Percentiles rank a stretch among this genome's conserved stretches.
Conservation (phyloP, 2,113 vertebrate genomes). For the Aegotheles bennettii region DNA sequence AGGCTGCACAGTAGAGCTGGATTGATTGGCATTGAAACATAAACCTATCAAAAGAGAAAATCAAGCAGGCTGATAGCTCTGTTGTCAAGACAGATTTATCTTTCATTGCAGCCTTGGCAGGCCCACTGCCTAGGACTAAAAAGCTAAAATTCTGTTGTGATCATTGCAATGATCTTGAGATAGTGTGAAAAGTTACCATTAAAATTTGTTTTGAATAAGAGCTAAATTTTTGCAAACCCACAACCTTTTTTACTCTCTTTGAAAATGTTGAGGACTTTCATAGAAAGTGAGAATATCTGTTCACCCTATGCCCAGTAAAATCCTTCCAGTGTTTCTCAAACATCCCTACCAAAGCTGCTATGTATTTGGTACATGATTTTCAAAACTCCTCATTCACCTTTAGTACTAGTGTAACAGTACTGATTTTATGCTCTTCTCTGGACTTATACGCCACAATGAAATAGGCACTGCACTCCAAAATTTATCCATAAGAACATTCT, state of each 20-base stretch:
- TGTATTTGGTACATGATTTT: not conserved
- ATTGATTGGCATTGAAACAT: constrained; percentile 38
- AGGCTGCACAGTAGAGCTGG: not conserved
- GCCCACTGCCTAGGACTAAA: constrained; percentile 1
- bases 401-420: not conserved
- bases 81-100: constrained; percentile 39
- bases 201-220: not conserved
- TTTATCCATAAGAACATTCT: not conserved
- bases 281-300: not conserved
- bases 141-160: not conserved
- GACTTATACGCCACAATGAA: not conserved
- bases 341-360: too few relatives aligned
- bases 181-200: not conserved
- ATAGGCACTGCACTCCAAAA: not conserved
- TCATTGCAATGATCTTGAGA: not conserved
- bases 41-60: constrained; percentile 50
- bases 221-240: not conserved
- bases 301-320: not conserved
- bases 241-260: not conserved
- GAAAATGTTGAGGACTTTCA: not conserved
- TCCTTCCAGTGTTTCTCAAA: not conserved
- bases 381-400: not conserved
- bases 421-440: not conserved
- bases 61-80: constrained; percentile 30
- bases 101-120: not conserved